Conservation (phyloP, 1,140 invertebrate genomes). For the Drosophila melanogaster region DNA sequence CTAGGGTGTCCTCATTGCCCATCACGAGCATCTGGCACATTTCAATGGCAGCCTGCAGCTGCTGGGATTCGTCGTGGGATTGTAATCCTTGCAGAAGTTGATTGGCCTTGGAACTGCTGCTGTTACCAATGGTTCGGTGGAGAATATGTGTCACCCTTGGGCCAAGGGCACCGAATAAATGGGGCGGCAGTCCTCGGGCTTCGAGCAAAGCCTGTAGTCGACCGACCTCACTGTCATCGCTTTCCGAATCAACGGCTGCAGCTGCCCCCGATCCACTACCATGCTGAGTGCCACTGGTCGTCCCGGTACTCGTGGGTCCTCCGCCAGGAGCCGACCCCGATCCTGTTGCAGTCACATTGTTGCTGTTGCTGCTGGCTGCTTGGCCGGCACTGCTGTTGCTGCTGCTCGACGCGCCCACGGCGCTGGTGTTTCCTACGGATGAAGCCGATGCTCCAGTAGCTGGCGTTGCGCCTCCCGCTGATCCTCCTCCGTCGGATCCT, state of each 20-base stretch:
- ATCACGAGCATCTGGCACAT: slow-evolving; percentile 99
- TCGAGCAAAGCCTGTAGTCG: slow-evolving; percentile 95
- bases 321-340: slow-evolving; percentile 35
- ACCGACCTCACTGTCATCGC: slow-evolving; percentile 95
- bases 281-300: slow-evolving; percentile 21
- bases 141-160: slow-evolving; percentile 98
- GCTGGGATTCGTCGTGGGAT: slow-evolving; percentile 98
- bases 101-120: slow-evolving; percentile 95
- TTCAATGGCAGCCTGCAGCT: slow-evolving; percentile 98
- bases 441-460: slow-evolving; percentile 26
- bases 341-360: slow-evolving; percentile 48
- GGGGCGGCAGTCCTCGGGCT: slow-evolving; percentile 96
- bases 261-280: slow-evolving; percentile 19
- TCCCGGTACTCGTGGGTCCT: slow-evolving; percentile 16
- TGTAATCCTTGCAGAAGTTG: slow-evolving; percentile 97
- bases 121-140: slow-evolving; percentile 95
- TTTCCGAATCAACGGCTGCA: slow-evolving; percentile 85
- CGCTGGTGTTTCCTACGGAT: slow-evolving; percentile 50
- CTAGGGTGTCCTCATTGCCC: slow-evolving; percentile 99
- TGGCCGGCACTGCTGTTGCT: slow-evolving; percentile 56
- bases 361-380: slow-evolving; percentile 58
- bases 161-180: slow-evolving; percentile 97
- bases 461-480: slow-evolving; percentile 8
- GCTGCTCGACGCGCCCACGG: slow-evolving; percentile 67
- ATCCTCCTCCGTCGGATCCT: slow-evolving; percentile 24